Conservation (phyloP, 1,140 invertebrate species). For the Papilio polyxenes region DNA sequence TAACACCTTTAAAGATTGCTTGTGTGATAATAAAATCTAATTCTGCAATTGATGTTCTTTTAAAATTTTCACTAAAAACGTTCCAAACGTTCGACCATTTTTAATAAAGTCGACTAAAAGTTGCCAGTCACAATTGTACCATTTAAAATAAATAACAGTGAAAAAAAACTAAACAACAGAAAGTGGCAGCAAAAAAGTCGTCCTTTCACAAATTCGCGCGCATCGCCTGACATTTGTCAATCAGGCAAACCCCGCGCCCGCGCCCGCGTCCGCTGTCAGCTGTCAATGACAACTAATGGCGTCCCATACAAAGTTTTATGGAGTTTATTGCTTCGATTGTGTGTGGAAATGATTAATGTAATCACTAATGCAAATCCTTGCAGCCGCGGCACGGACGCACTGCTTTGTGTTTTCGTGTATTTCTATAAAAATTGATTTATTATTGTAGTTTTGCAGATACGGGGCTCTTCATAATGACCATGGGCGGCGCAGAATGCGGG, state of each 20-base stretch:
- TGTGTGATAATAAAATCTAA: background rate
- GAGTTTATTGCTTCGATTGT: conserved; percentile 72
- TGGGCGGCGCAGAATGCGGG: conserved; percentile 50
- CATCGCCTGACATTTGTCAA: conserved; percentile 75
- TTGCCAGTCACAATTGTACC: conserved; percentile 59
- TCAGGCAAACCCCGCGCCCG: conserved; percentile 59
- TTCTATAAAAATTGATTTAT: conserved; percentile 74
- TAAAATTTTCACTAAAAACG: background rate
- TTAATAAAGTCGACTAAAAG: conserved; percentile 38
- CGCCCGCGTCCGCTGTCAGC: conserved; percentile 59
- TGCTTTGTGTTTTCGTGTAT: conserved; percentile 63
- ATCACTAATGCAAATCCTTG: conserved; percentile 77
- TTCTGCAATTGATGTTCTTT: background rate
- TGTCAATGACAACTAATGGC: conserved; percentile 79
- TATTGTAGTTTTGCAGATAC: conserved; percentile 51
- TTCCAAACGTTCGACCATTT: conserved; percentile 12
- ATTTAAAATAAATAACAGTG: conserved; percentile 46
- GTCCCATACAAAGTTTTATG: conserved; percentile 75
- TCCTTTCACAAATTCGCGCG: conserved; percentile 62
- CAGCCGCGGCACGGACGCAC: conserved; percentile 59
- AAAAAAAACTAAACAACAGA: conserved; percentile 50
- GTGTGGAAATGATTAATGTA: conserved; percentile 75
- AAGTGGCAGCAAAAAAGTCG: conserved; percentile 48
- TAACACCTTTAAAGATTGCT: too few relatives aligned
- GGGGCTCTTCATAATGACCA: conserved; percentile 45